Percentiles rank a stretch among this genome's conserved stretches.
Conservation (phyloP, 2,797 vertebrate species). For the Sebastes nivosus region DNA sequence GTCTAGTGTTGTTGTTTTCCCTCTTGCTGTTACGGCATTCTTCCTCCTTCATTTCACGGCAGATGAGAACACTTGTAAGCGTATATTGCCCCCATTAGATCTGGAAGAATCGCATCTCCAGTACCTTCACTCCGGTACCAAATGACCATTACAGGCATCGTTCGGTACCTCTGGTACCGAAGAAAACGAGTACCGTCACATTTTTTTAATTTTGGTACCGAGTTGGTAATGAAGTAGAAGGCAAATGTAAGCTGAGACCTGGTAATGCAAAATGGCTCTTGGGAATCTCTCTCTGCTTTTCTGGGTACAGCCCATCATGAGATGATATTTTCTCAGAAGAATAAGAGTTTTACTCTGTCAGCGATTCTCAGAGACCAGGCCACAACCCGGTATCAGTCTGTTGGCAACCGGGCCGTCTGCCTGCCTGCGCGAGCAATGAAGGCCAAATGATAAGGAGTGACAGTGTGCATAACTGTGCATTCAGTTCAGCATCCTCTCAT, state of each 20-base stretch:
- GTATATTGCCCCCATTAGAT: too few species aligned
- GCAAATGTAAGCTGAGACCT: neutral
- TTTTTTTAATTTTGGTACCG: too few species aligned
- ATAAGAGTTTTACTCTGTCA: neutral
- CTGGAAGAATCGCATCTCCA: too few species aligned
- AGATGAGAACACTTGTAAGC: too few species aligned
- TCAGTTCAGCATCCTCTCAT: neutral
- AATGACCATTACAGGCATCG: too few species aligned
- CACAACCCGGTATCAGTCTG: neutral
- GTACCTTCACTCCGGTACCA: too few species aligned
- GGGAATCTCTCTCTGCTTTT: neutral
- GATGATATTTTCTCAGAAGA: neutral
- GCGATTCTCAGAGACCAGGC: neutral
- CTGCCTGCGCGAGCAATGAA: neutral
- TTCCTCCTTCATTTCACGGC: too few species aligned
- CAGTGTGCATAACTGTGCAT: too few species aligned
- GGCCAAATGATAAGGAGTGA: neutral
- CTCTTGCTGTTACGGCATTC: too few species aligned
- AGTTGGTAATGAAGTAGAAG: neutral
- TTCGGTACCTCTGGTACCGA: too few species aligned
- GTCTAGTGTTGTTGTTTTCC: too few species aligned
- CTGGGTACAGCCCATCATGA: neutral
- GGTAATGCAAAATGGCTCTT: neutral
- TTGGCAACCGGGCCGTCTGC: accelerated
- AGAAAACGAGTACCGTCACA: too few species aligned